These are phyloP conservation scores for Hiodon alosoides DNA, from an alignment of 2,113 vertebrate genomes.

Conservation along the genomic window DNA sequence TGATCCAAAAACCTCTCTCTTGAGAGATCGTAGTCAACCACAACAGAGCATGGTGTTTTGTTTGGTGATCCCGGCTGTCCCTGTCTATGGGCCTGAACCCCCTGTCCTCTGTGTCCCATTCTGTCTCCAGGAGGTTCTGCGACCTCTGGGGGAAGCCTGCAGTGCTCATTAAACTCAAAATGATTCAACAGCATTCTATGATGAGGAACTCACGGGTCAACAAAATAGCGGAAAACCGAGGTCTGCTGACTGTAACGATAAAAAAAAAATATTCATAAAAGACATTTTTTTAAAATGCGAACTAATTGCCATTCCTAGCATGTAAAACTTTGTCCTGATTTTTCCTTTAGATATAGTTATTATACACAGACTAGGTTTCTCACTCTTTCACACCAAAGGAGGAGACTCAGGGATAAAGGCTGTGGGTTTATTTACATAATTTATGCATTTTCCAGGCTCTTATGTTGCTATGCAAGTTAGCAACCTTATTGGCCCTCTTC, in stretches of 20 bases:
- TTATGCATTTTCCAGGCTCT: conserved; percentile 26
- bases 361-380: neutral
- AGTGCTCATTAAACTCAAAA: conserved; percentile 2
- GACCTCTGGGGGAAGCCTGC: neutral
- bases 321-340: no score
- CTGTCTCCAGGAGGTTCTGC: neutral
- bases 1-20: conserved; percentile 42
- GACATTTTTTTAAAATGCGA: no score
- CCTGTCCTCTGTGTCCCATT: conserved; percentile 9
- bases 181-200: neutral
- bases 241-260: neutral
- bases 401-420: conserved; percentile 18
- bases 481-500: conserved; percentile 6
- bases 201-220: neutral
- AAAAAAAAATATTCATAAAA: neutral
- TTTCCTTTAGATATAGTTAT: no score
- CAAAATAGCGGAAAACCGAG: neutral
- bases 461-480: conserved; percentile 24
- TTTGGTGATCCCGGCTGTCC: conserved; percentile 2
- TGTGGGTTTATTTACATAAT: conserved; percentile 26
- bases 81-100: neutral
- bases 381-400: conserved; percentile 6
- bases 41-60: conserved; percentile 19
- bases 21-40: conserved; percentile 25
- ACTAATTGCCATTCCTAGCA: no score